A percentile compares a stretch with the other conserved stretches of the same genome.
Evolutionary conservation across 2,797 vertebrate species (phyloP).

Genomic region (Emydoidea blandingii): DNA sequence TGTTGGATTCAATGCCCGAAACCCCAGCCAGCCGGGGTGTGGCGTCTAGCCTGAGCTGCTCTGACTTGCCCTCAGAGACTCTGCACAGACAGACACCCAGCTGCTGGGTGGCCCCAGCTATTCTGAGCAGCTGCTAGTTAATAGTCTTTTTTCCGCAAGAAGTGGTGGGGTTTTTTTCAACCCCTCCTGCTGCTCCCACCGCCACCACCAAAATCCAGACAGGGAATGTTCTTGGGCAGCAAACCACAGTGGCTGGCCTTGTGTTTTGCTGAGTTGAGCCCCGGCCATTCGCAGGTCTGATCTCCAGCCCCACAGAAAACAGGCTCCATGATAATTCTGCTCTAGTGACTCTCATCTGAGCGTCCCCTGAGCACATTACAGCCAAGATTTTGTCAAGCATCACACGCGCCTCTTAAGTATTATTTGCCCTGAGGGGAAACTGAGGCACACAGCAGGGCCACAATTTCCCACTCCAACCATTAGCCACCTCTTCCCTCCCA

Average conservation of each 20-base stretch:
- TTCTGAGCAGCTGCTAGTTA: conserved; percentile 10
- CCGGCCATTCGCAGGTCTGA: neutral
- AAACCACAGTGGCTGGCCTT: neutral
- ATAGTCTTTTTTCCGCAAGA: conserved; percentile 17
- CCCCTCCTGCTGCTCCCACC: neutral
- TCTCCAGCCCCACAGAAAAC: neutral
- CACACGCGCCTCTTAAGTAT: neutral
- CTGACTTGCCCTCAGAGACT: neutral
- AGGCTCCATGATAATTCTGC: neutral
- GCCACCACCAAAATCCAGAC: neutral
- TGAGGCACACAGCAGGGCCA: neutral
- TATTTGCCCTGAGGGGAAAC: neutral
- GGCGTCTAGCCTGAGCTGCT: neutral
- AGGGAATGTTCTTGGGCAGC: neutral
- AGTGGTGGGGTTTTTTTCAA: neutral
- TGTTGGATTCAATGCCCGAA: neutral
- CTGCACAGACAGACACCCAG: neutral
- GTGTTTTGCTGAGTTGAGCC: neutral
- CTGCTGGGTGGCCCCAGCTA: conserved; percentile 27
- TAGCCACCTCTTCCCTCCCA: neutral
- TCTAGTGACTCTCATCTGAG: neutral
- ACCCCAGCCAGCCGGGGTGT: neutral
- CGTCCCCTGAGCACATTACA: neutral
- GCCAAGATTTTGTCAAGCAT: neutral
- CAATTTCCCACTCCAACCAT: neutral